Evolutionary conservation across 2,888 invertebrate genomes (phyloP), one percentile per base, ranked within the genome.

Genomic region (Ypsolopha sequella): DNA sequence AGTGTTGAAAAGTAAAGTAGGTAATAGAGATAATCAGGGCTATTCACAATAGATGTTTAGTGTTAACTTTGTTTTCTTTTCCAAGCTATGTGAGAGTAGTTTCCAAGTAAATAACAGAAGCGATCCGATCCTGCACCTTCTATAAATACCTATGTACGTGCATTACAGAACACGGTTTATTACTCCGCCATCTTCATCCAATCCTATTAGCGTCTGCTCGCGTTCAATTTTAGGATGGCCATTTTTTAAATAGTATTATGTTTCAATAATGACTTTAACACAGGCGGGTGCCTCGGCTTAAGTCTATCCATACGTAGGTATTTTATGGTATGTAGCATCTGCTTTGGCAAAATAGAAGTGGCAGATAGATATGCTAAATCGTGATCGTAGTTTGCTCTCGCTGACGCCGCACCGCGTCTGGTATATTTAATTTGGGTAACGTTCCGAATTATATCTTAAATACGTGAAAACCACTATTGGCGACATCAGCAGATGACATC

Each of bases 101-200:
- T 71, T 67, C 59, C 58, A 66, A 64, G 65, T 69, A 69, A 69
- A 78, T 77, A 79, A 75, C 72, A 73, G 65, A 78, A 75, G 68
- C 71, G 73, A 78, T 73, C 73, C 65, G 62, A 66, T 68, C 52
- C 47, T 48, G 48, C 64, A 62, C 64, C 67, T 71, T 70, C 74
- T 73, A 78, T 82, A 85, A 82, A 82, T 79, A 82, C n/a, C n/a
- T n/a, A 24, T 24, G 4, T 24, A 24, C 24, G 24, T 24, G 24
- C 80, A 81, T 84, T 85, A 84, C 65, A 59, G 79, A 80, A 85
- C 82, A 81, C 80, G 80, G 75, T 81, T 84, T 84, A 81, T 82
- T 81, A 84, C 84, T 84, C 68, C 66, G 73, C 80, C 76, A 76
- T 80, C 80, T 76, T 79, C 75, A 76, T 81, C 77, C 80, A 81